These are phyloP conservation scores for Harpagoxenus sublaevis DNA, from an alignment of 2,888 invertebrate species.

Conservation along the genomic window DNA sequence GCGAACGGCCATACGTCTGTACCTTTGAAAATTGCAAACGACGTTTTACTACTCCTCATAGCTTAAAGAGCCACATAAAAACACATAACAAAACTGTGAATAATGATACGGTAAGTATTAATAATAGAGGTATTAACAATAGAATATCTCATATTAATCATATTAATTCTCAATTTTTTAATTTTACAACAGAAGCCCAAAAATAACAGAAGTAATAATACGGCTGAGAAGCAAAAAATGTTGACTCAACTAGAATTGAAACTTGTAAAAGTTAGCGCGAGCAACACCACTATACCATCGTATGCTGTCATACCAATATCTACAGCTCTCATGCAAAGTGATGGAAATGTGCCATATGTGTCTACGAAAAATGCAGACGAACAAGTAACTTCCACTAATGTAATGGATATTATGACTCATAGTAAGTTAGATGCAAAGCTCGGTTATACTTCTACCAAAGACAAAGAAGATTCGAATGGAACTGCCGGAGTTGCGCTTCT, in stretches of 20 bases:
- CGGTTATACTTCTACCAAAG: conserved; percentile 61
- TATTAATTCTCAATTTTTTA: background rate
- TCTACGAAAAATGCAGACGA: conserved; percentile 67
- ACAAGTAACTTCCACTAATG: conserved; percentile 60
- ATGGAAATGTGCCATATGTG: conserved; percentile 73
- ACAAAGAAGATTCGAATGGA: conserved; percentile 46
- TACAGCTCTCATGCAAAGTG: conserved; percentile 66
- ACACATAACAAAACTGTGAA: conserved; percentile 89
- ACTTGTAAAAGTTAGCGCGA: conserved; percentile 49
- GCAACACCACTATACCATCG: conserved; percentile 68
- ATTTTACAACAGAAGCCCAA: conserved; percentile 60
- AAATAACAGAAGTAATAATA: conserved; percentile 43
- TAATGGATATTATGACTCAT: conserved; percentile 67
- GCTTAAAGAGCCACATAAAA: conserved; percentile 92
- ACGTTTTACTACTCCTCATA: conserved; percentile 95
- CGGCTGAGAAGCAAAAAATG: conserved; percentile 65
- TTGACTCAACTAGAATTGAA: conserved; percentile 61
- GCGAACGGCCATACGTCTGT: conserved; percentile 93
- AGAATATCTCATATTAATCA: background rate
- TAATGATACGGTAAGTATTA: conserved; percentile 76
- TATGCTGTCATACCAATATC: conserved; percentile 78
- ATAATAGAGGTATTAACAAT: background rate
- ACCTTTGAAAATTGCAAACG: conserved; percentile 90
- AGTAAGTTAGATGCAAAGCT: conserved; percentile 60
- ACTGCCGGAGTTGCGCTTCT: conserved; percentile 61